Percentiles rank a stretch among this genome's conserved stretches.
Evolutionary conservation across 1,140 invertebrate genomes (phyloP).

Genomic region (Holotrichia oblita): DNA sequence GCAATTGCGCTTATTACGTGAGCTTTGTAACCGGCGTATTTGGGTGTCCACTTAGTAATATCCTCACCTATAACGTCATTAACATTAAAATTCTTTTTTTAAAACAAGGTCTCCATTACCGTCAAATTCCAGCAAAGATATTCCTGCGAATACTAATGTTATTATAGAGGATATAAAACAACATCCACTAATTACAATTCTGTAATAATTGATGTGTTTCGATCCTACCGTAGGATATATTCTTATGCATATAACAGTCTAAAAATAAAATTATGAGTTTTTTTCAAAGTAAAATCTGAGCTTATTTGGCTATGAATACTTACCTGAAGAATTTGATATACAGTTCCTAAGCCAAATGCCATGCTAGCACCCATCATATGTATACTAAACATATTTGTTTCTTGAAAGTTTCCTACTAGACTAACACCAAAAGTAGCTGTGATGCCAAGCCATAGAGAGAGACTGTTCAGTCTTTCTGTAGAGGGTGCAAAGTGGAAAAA

Average conservation of each 20-base stretch:
- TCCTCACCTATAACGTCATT: slow-evolving; percentile 42
- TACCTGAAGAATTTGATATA: slow-evolving; percentile 71
- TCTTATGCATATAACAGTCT: background rate
- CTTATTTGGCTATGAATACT: slow-evolving; percentile 8
- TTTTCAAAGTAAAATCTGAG: background rate
- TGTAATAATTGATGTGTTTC: slow-evolving; percentile 61
- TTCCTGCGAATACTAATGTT: slow-evolving; percentile 19
- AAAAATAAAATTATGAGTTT: background rate
- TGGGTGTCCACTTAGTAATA: slow-evolving; percentile 47
- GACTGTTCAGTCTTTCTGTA: slow-evolving; percentile 44
- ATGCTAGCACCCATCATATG: slow-evolving; percentile 72
- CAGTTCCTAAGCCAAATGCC: slow-evolving; percentile 68
- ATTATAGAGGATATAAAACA: background rate
- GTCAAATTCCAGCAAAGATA: slow-evolving; percentile 6
- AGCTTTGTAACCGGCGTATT: slow-evolving; percentile 44
- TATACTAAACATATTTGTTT: slow-evolving; percentile 70
- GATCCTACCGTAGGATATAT: slow-evolving; percentile 16
- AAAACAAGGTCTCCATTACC: background rate
- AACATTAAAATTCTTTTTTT: too few species aligned
- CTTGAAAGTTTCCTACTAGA: slow-evolving; percentile 78
- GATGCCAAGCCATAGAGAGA: slow-evolving; percentile 53
- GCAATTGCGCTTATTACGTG: slow-evolving; percentile 44
- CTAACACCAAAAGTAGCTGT: slow-evolving; percentile 69
- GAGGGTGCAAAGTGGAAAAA: slow-evolving; percentile 39
- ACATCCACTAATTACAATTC: background rate